Evolutionary conservation across 2,888 invertebrate species (phyloP).

Genomic region (Ormyrus thymus): DNA sequence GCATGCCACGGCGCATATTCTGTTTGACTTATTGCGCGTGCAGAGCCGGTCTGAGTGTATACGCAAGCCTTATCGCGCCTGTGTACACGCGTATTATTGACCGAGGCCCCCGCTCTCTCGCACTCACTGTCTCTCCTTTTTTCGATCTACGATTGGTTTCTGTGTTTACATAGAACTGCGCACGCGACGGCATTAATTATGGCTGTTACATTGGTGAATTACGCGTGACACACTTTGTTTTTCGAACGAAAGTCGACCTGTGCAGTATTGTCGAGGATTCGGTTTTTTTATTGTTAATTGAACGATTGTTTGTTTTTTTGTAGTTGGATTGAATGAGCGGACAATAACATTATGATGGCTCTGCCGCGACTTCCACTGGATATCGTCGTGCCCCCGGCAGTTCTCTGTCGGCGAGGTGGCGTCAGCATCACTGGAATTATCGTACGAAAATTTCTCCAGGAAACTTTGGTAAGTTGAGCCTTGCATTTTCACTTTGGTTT

Average conservation of each 20-base stretch:
- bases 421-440: slow-evolving; percentile 58
- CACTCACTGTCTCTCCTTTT: not conserved
- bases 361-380: slow-evolving; percentile 63
- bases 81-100: slow-evolving; percentile 32
- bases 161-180: slow-evolving; percentile 16
- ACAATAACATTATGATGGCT: slow-evolving; percentile 58
- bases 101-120: slow-evolving; percentile 22
- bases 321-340: slow-evolving; percentile 6
- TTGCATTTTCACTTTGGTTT: not conserved
- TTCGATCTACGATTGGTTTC: not conserved
- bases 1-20: too few species aligned
- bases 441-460: slow-evolving; percentile 57
- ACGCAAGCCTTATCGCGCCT: slow-evolving; percentile 23
- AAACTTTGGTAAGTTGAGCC: slow-evolving; percentile 52
- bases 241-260: too few species aligned
- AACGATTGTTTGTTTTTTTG: too few species aligned
- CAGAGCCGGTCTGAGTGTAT: not conserved
- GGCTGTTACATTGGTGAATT: not conserved
- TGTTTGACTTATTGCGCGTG: not conserved
- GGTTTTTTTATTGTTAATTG: too few species aligned
- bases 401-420: slow-evolving; percentile 63
- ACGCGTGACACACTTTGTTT: not conserved
- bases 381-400: slow-evolving; percentile 61
- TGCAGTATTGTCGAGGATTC: too few species aligned
- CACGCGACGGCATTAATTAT: slow-evolving; percentile 26